Evolutionary conservation across 2,888 invertebrate genomes (phyloP).

Genomic region (Rambutsinella grinnellia): DNA sequence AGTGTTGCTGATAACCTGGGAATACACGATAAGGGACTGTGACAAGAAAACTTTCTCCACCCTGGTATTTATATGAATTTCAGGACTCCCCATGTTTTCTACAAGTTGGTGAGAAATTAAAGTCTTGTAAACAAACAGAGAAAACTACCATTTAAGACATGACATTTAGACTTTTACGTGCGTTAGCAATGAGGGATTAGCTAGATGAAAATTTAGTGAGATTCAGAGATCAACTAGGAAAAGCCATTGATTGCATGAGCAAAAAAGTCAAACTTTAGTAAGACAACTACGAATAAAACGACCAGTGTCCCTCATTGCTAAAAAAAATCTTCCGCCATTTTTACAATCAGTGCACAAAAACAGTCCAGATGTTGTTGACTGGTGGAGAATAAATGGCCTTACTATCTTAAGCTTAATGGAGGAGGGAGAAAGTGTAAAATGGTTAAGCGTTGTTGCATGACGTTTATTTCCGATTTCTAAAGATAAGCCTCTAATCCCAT

Average conservation of each 20-base stretch:
- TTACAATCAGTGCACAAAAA: neutral
- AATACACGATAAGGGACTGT: slow-evolving; percentile 41
- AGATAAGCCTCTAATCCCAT: slow-evolving; percentile 41
- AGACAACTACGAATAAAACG: too few relatives aligned
- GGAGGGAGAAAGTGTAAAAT: slow-evolving; percentile 13
- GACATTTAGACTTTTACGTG: slow-evolving; percentile 21
- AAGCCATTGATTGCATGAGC: slow-evolving; percentile 13
- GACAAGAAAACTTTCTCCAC: slow-evolving; percentile 15
- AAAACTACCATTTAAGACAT: slow-evolving; percentile 34
- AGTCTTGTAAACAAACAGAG: slow-evolving; percentile 25
- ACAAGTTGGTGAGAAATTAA: slow-evolving; percentile 44
- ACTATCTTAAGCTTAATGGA: neutral
- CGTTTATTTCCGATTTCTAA: slow-evolving; percentile 21
- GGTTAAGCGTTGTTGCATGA: slow-evolving; percentile 14
- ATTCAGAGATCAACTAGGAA: slow-evolving; percentile 38
- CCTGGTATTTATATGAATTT: slow-evolving; percentile 43
- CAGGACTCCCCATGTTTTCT: slow-evolving; percentile 36
- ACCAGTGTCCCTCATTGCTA: too few relatives aligned
- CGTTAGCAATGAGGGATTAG: slow-evolving; percentile 59
- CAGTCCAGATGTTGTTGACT: slow-evolving; percentile 16
- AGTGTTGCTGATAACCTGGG: slow-evolving; percentile 12
- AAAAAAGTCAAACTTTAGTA: too few relatives aligned
- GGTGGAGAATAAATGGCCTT: neutral
- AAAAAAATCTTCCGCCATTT: neutral
- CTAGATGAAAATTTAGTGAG: slow-evolving; percentile 65